Evolutionary conservation across 2,888 invertebrate species (phyloP), one percentile per base, ranked within the genome.

Genomic region (Dolomedes plantarius): DNA sequence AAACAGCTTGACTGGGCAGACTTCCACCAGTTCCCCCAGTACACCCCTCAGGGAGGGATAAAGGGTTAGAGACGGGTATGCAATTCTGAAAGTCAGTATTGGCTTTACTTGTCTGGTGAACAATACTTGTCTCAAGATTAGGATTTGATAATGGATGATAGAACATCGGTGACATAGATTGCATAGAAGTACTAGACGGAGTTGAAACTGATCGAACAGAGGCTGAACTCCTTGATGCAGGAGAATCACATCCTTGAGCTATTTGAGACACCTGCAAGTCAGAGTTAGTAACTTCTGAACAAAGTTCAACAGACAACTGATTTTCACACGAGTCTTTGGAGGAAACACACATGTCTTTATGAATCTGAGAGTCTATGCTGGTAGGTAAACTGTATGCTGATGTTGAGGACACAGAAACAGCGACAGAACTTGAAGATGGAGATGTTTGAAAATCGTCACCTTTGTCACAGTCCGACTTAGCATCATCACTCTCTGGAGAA

Each of bases 1-100:
- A 87, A 9, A 82, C 82, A 5, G 81, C 82, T 46, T 82, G 87
- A 36, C 82, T 82, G 28, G 87, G 77, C 23, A 87, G 41, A 19
- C 76, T 78, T 28, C 87, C 87, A 29, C 87, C 82, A n/a, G 76
- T 67, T 27, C 86, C 86, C 16, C 86, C 86, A n/a, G 86, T 86
- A 39, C 86, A 86, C 36, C 86, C 86, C 29, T 86, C 86, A 0
- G 86, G 86, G 6, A 86, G 19, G 9, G 77, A 71, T 36, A 76
- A 29, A 9, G 41, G 85, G 16, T 86, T 86, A 19, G 71, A 39
- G 13, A 56, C 27, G 2, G 41, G 32, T 16, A 27, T 23, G 64
- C 39, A 82, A 50, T 50, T 82, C 31, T 69, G 82, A 41, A 32
- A 73, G 28, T 81, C 81, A 11, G 69, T 36, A 39, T 28, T 62